Evolutionary conservation across 2,888 invertebrate genomes (phyloP), one percentile per base, ranked within the genome.

Genomic region (Aquatica leii): DNA sequence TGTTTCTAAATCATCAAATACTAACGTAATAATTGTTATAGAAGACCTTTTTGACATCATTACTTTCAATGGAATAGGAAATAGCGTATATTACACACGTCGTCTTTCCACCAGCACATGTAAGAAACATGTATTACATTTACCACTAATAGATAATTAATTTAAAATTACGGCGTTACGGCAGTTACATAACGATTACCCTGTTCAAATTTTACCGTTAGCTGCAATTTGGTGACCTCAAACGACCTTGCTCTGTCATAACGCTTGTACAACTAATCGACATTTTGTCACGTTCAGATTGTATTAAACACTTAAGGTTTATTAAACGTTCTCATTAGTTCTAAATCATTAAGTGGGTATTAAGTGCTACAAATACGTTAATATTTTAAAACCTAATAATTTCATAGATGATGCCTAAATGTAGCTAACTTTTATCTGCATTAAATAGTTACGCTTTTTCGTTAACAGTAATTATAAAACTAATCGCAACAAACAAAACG

Each of bases 181-280:
- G 62, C 59, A 59, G 58, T 59, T 63, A 63, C 35, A 50, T 20
- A 55, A 14, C 55, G 49, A 62, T 65, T 65, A 65, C 59, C 53
- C 59, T 67, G 66, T 69, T 62, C 65, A 67, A 67, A 69, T 65
- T 70, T 63, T 61, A 67, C 71, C 68, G 66, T 70, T 70, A 71
- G 52, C 66, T 67, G 68, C 65, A 71, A 68, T 71, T 69, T 70
- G 68, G 65, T 68, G 69, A 69, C 69, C 69, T 70, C 54, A 66
- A 67, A 61, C 61, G 50, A 55, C 61, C 61, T 61, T 61, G 61
- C 41, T 54, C 49, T 61, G 61, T 43, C 61, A 55, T 61, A 61
- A 55, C 55, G 61, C 50, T 50, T 55, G n/a, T 55, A 55, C 51
- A 63, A 62, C 65, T 68, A 66, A 68, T 67, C 59, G 65, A 65